A percentile compares a stretch with the other conserved stretches of the same genome.
These are phyloP conservation scores for Teinopalpus imperialis DNA, from an alignment of 2,888 invertebrate species.

Conservation along the genomic window DNA sequence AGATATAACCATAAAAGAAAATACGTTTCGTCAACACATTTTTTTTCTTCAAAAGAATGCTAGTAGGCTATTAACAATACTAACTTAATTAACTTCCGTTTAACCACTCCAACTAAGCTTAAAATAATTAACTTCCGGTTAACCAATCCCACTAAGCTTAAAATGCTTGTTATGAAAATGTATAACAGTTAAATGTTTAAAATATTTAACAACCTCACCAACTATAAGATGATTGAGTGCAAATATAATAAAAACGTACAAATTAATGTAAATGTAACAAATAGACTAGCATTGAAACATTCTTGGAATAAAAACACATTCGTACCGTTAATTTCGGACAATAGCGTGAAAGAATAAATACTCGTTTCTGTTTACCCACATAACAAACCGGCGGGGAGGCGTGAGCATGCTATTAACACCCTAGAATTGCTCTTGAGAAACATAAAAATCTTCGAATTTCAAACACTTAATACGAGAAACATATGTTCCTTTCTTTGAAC, in stretches of 20 bases:
- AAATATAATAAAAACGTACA: neutral
- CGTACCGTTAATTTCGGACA: neutral
- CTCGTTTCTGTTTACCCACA: neutral
- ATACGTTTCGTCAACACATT: no score
- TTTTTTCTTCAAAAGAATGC: no score
- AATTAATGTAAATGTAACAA: conserved; percentile 3
- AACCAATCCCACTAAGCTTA: no score
- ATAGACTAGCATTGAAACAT: neutral
- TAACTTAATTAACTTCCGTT: no score
- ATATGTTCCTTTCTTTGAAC: neutral
- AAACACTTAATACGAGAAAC: conserved; percentile 7
- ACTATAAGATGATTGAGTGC: neutral
- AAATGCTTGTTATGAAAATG: no score
- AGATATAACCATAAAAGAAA: no score
- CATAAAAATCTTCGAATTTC: neutral
- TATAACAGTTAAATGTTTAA: no score
- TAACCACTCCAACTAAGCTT: no score
- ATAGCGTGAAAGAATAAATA: conserved; percentile 7
- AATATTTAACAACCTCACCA: no score
- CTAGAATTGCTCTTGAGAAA: neutral
- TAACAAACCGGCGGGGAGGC: conserved; percentile 1
- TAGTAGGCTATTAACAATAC: no score
- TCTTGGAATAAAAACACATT: no score
- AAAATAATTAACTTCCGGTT: no score
- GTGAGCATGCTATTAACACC: neutral